Evolutionary conservation across 2,888 invertebrate species (phyloP).

Genomic region (Acanthosoma haemorrhoidale): DNA sequence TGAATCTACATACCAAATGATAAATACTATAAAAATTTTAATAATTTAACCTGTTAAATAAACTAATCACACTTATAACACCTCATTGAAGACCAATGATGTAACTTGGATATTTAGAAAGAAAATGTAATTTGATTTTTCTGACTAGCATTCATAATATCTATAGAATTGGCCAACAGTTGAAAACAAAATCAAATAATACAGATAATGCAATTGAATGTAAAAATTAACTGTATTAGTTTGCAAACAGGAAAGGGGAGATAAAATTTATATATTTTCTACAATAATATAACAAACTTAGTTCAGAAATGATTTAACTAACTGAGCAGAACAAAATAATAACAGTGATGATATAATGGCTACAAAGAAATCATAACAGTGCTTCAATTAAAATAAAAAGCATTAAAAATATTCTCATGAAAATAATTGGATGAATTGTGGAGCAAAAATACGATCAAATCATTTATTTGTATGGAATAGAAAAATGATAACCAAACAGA

Average conservation of each 20-base stretch:
- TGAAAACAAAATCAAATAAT: not conserved
- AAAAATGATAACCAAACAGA: not conserved
- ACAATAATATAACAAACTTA: not conserved
- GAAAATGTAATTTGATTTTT: constrained; percentile 16
- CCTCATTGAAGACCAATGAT: not conserved
- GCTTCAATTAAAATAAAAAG: no score
- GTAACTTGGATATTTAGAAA: not conserved
- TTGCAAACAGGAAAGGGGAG: not conserved
- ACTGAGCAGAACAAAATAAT: not conserved
- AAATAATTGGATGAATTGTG: not conserved
- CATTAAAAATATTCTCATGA: not conserved
- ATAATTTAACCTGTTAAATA: no score
- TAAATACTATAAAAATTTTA: no score
- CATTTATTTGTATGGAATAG: no score
- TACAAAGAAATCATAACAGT: not conserved
- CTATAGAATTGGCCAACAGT: not conserved
- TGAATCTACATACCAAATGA: no score
- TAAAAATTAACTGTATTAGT: not conserved
- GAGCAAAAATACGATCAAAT: not conserved
- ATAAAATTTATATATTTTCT: not conserved
- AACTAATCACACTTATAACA: not conserved
- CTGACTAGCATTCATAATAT: constrained; percentile 11
- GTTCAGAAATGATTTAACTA: not conserved
- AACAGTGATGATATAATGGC: not conserved
- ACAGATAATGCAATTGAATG: not conserved